Base-by-base conservation (phyloP, 2,113 vertebrate genomes). In the Trichechus manatus region DNA sequence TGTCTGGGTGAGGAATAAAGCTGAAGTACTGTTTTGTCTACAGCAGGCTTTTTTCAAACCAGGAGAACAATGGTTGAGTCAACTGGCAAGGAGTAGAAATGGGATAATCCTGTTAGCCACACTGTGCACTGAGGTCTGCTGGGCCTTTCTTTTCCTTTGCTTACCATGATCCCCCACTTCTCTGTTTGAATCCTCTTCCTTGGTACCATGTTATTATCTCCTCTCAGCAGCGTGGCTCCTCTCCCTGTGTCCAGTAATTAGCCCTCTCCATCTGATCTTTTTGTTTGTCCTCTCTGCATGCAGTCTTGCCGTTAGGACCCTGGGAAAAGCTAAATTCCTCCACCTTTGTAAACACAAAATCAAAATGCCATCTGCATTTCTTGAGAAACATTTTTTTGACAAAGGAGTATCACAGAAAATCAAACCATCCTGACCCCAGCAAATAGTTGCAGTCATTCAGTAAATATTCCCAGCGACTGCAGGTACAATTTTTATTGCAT, bases 21-120 rank as follows among this genome's bases (percentile, higher is more conserved):
- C 72, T 7, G 22, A 44, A 47, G 56, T 4, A 3, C 39, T 97
- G 95, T 97, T 98, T 96, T 95, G 97, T 97, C 97, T 97, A 89
- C 88, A 70, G 84, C 68, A 87, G 74, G 72, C 66, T 92, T 78
- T 84, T 86, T 79, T 68, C 92, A 84, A 33, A 50, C 63, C 78
- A 0, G 63, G 92, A 94, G 94, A 96, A 97, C 97, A 97, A 97
- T 94, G 88, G 96, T 10, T 23, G 89, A 63, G 72, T 61, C 87
- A 78, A 56, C 39, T 4, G 78, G 87, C 19, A 1, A 79, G 44
- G 44, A 33, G 63, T 53, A 81, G 91, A 93, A 82, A 82, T n/a
- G 89, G 7, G 13, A 3, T 97, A 97, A 98, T 98, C 97, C 93
- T 93, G 70, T 97, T 98, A 98, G 96, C 92, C 86, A 92, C 90